Conservation (phyloP, 2,797 vertebrate species). For the Trichosurus vulpecula region DNA sequence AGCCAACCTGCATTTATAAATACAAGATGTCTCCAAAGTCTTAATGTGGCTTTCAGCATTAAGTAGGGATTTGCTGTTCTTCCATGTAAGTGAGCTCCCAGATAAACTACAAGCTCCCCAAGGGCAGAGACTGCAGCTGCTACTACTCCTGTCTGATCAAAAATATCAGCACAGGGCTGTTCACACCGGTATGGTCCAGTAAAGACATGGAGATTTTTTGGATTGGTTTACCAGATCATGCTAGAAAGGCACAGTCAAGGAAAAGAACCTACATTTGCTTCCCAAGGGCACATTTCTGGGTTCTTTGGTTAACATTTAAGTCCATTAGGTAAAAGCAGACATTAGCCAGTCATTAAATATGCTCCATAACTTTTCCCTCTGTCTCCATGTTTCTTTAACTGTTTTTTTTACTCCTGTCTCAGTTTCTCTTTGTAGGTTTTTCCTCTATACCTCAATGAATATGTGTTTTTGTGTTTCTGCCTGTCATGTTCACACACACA, state of each 20-base stretch:
- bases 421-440: neutral
- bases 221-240: neutral
- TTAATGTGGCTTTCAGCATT: neutral
- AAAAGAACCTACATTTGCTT: neutral
- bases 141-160: neutral
- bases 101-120: neutral
- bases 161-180: neutral
- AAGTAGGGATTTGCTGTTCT: neutral
- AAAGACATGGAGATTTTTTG: neutral
- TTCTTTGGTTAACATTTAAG: neutral
- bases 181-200: neutral
- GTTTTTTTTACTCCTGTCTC: neutral
- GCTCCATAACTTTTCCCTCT: neutral
- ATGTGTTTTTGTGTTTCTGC: neutral
- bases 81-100: neutral
- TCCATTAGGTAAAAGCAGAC: neutral
- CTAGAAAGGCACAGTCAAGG: neutral
- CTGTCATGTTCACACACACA: neutral
- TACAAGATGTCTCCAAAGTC: neutral
- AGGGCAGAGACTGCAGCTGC: neutral
- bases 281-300: neutral
- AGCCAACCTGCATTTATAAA: neutral
- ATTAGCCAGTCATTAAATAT: neutral
- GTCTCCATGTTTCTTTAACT: neutral
- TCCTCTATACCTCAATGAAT: neutral